A percentile compares a stretch with the other conserved stretches of the same genome.
phyloP scores from a whole-genome alignment of 2,888 invertebrate species.

The Eurytoma adleriae region DNA sequence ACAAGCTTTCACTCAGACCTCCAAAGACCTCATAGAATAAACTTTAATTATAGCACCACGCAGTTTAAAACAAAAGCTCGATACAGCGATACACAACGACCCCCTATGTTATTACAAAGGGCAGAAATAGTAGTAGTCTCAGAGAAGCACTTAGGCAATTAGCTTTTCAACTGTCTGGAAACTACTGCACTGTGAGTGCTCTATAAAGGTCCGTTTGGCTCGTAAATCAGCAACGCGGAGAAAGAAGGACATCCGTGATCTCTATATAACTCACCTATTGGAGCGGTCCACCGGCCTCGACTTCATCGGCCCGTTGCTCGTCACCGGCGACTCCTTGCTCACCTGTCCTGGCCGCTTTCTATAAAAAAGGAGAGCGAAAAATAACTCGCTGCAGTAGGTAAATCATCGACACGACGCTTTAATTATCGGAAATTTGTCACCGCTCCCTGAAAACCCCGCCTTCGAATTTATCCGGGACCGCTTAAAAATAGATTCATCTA shows the following conservation, averaged over 20 bases:
- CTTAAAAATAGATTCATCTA: background rate
- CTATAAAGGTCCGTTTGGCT: conserved; percentile 1
- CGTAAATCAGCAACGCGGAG: conserved; percentile 27
- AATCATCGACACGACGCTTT: no score
- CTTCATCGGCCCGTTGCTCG: conserved; percentile 65
- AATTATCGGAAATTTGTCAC: no score
- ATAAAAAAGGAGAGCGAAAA: conserved; percentile 45
- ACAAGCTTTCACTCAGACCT: no score
- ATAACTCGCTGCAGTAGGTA: background rate
- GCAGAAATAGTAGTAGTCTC: conserved; percentile 14
- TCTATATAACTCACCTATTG: conserved; percentile 63
- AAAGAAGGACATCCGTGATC: background rate
- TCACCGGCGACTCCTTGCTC: conserved; percentile 59
- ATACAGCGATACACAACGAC: background rate
- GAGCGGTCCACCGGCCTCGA: conserved; percentile 67
- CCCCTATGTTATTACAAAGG: conserved; percentile 25
- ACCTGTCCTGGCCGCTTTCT: conserved; percentile 65
- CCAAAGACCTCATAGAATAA: no score
- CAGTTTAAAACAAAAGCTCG: background rate
- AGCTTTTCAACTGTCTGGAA: conserved; percentile 24
- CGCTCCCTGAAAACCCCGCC: no score
- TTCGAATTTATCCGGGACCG: background rate
- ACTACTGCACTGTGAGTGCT: background rate
- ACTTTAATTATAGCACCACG: background rate
- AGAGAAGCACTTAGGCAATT: conserved; percentile 38